Base-by-base conservation (phyloP, 2,888 invertebrate genomes). In the Brachypterus glaber region DNA sequence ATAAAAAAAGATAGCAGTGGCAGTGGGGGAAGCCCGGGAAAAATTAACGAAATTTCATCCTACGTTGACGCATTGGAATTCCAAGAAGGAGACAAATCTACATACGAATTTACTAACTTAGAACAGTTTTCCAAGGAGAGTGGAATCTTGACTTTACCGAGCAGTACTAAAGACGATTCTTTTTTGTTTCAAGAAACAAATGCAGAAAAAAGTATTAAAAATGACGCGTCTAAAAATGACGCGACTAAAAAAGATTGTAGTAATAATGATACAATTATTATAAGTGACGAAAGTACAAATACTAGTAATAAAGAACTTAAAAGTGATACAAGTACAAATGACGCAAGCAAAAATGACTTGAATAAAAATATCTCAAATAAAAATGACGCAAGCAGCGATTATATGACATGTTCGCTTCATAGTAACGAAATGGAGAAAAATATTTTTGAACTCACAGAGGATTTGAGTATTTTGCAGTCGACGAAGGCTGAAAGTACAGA, bases 361-460 rank as follows among this genome's bases (percentile, higher is more conserved):
- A n/a, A 15, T 9, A 17, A 11, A 33, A 37, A 1, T 13, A 11
- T 13, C 12, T 9, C 9, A 21, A 2, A 8, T 14, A 39, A 43
- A 30, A 26, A 29, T 11, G 47, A 51, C 14, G 51, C 46, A 11
- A 58, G 54, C 32, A 63, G 63, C 37, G 63, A 64, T 47, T 64
- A 63, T 43, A 50, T 55, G 33, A 63, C 62, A 5, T 62, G 62
- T 38, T 50, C 56, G 3, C 41, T 41, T 12, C 41, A 35, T 30
- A 49, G 47, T 43, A 40, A 49, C 29, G 51, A 55, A n/a, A 30
- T 60, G 8, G 58, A 60, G 33, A 50, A 51, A 37, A 62, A 60
- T 38, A 47, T 60, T 29, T 54, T 54, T 25, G 52, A 54, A 33
- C 37, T 53, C 9, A 50, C 51, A 4, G 49, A 50, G 4, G 55